A percentile compares a stretch with the other conserved stretches of the same genome.
phyloP scores from a whole-genome alignment of 2,113 vertebrate species.

The Rhadina sibilatrix region DNA sequence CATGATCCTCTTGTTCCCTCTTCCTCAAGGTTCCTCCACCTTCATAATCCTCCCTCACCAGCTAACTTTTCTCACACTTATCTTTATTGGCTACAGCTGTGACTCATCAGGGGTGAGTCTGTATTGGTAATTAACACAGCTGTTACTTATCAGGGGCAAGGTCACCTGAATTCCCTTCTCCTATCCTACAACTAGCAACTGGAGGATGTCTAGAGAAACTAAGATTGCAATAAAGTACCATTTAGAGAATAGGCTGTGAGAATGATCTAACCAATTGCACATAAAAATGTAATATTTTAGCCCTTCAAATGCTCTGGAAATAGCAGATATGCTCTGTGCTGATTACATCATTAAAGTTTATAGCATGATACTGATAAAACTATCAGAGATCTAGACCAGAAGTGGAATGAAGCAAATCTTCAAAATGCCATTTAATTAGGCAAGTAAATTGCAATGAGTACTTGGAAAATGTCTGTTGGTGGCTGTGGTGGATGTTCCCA shows the following conservation, averaged over 20 bases:
- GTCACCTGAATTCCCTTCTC: neutral
- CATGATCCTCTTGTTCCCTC: neutral
- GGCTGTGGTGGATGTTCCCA: neutral
- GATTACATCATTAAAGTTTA: neutral
- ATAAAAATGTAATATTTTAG: neutral
- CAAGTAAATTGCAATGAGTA: neutral
- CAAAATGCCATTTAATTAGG: neutral
- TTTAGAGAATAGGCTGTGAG: neutral
- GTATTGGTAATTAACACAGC: neutral
- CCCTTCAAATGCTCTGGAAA: neutral
- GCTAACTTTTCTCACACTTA: neutral
- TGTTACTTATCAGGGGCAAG: neutral
- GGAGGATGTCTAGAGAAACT: neutral
- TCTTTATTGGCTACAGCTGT: neutral
- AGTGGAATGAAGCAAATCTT: neutral
- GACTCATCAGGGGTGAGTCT: neutral
- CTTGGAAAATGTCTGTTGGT: neutral
- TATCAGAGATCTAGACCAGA: neutral
- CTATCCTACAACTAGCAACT: neutral
- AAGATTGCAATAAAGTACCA: neutral
- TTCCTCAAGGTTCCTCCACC: neutral
- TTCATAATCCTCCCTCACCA: neutral
- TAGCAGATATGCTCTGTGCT: neutral
- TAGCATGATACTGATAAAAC: neutral
- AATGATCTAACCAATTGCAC: neutral